Evolutionary conservation across 2,113 vertebrate genomes (phyloP), one percentile per base, ranked within the genome.

Genomic region (Coregonus clupeaformis): DNA sequence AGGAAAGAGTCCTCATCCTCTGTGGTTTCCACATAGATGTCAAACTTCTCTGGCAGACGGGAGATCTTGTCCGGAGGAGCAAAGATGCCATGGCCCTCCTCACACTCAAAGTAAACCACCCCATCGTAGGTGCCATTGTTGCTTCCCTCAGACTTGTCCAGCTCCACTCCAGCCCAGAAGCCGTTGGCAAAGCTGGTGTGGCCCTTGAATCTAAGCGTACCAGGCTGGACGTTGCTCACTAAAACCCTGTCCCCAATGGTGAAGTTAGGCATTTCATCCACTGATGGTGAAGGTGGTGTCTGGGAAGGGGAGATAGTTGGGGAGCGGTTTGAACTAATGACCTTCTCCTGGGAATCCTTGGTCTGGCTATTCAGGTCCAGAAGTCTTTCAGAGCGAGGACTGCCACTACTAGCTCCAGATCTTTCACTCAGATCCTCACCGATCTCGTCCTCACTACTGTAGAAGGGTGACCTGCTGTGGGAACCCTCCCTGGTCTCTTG

Each of bases 141-240:
- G 85, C 95, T 97, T 55, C 98, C 98, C 90, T 98, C 96, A 60
- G 96, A 93, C 77, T 95, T 92, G 78, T 98, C 97, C 76, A 98
- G 86, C 84, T 98, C 97, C 55, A 98, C 96, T 0, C 98, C 98
- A 32, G 96, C 96, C 98, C 97, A 98, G 89, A 96, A 94, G 3
- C 97, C 97, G 84, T 94, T 94, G 30, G 96, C 96, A 87, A 99
- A 98, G 69, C 90, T 91, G 52, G 97, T 97, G 16, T 88, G 82
- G 11, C 97, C 98, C 92, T 98, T 98, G 87, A 98, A 98, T 72
- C 91, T 87, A 52, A 99, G 76, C 0, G 91, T 98, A 47, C 98
- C 98, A 47, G 96, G 96, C 20, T 98, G 96, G 68, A 98, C 91
- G 7, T 92, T 89, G 66, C 96, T 95, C 3, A 98, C 96, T 24